Evolutionary conservation across 2,888 invertebrate species (phyloP), one percentile per base, ranked within the genome.

Genomic region (Allolobophora icterica): DNA sequence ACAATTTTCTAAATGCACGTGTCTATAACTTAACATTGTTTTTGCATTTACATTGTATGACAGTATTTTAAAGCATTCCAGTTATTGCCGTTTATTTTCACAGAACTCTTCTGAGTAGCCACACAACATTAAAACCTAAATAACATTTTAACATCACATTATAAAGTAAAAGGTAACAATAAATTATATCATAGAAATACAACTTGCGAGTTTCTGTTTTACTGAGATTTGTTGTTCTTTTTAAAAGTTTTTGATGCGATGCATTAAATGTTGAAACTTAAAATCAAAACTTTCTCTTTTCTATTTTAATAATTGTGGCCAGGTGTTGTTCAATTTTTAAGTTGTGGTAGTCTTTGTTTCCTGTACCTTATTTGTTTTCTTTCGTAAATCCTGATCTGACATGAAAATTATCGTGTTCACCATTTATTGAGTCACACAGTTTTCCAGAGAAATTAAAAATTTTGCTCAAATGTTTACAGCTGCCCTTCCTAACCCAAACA

Each of bases 261-360:
- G 30, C 71, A 71, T 71, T 71, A 71, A 71, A 71, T n/a, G 71
- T 71, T 71, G n/a, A 71, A n/a, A 71, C 71, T n/a, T n/a, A 71
- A 24, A n/a, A 71, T 30, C 8, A 71, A n/a, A 71, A n/a, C 71
- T 71, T 71, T 71, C 71, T 71, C 6, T n/a, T 52, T 52, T 8
- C 30, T 71, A 71, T 8, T n/a, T 71, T 8, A 0, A n/a, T n/a
- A 71, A n/a, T n/a, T n/a, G n/a, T n/a, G n/a, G 38, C 8, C 3
- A 38, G 8, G 8, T 38, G 38, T 3, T 38, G 38, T 38, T 38
- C 38, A 38, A 38, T 38, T 38, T 38, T 38, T n/a, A n/a, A n/a
- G n/a, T n/a, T n/a, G n/a, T n/a, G n/a, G n/a, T n/a, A n/a, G n/a
- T n/a, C n/a, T n/a, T n/a, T n/a, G n/a, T n/a, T n/a, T n/a, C n/a